These are phyloP conservation scores for Zaprionus ghesquierei DNA, from an alignment of 1,140 invertebrate species.

Conservation along the genomic window DNA sequence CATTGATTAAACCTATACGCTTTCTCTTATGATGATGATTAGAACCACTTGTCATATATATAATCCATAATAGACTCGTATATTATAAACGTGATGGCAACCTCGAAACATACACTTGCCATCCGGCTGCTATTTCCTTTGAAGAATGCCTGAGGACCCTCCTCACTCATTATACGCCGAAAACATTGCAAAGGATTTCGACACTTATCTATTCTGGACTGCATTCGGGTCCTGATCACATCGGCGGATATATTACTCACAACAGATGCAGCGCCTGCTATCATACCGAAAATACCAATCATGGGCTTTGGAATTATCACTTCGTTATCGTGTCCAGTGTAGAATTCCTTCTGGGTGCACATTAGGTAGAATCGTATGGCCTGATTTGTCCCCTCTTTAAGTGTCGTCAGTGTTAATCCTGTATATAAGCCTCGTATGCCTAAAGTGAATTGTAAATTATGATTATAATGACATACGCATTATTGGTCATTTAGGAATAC, in stretches of 20 bases:
- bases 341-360: slow-evolving; percentile 96
- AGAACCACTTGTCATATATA: background rate
- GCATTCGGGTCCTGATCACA: slow-evolving; percentile 98
- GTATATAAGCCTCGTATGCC: slow-evolving; percentile 93
- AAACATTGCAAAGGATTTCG: slow-evolving; percentile 95
- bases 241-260: slow-evolving; percentile 98
- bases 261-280: slow-evolving; percentile 96
- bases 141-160: slow-evolving; percentile 97
- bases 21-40: too few species aligned
- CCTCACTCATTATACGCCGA: slow-evolving; percentile 93
- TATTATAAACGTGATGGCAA: slow-evolving; percentile 97
- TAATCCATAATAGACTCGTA: slow-evolving; percentile 4
- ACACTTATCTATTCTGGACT: slow-evolving; percentile 94
- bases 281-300: slow-evolving; percentile 94
- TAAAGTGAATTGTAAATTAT: background rate
- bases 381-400: slow-evolving; percentile 99
- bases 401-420: slow-evolving; percentile 95
- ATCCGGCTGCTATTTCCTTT: slow-evolving; percentile 98
- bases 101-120: slow-evolving; percentile 96
- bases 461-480: background rate
- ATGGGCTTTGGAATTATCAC: slow-evolving; percentile 92
- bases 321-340: slow-evolving; percentile 91
- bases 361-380: slow-evolving; percentile 98
- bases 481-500: slow-evolving; percentile 80
- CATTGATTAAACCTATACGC: too few species aligned